Conservation (phyloP, 2,797 vertebrate species). For the Gorsachius magnificus region DNA sequence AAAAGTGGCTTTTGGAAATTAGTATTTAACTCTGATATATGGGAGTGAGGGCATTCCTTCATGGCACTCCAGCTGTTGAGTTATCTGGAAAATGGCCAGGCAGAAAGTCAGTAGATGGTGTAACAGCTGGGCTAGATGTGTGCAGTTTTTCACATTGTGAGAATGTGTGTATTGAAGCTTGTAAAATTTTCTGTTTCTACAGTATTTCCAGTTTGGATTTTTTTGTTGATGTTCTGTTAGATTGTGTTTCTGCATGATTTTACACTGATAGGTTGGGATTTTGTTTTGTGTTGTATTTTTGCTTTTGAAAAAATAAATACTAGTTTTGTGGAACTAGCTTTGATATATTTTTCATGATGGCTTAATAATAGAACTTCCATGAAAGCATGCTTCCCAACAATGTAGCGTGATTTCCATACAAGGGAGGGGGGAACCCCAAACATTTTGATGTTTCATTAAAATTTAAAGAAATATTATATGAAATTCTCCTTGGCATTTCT, state of each 20-base stretch:
- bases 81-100: neutral
- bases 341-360: conserved; percentile 63
- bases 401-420: neutral
- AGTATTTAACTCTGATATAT: neutral
- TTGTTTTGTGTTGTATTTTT: neutral
- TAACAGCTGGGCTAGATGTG: neutral
- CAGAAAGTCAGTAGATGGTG: neutral
- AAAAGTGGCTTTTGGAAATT: neutral
- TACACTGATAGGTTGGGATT: neutral
- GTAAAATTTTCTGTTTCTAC: neutral
- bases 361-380: conserved; percentile 35
- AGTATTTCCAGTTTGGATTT: neutral
- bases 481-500: neutral
- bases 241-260: neutral
- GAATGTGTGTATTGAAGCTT: neutral
- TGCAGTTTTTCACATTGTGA: neutral
- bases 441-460: conserved; percentile 58
- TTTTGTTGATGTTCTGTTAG: conserved; percentile 21
- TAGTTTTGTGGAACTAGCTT: conserved; percentile 46
- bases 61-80: neutral
- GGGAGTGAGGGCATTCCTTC: neutral
- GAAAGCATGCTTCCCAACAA: neutral
- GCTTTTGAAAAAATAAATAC: conserved; percentile 54
- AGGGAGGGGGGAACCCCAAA: neutral
- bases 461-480: conserved; percentile 33